Evolutionary conservation across 2,888 invertebrate genomes (phyloP).

Genomic region (Sarcophaga rosellei): DNA sequence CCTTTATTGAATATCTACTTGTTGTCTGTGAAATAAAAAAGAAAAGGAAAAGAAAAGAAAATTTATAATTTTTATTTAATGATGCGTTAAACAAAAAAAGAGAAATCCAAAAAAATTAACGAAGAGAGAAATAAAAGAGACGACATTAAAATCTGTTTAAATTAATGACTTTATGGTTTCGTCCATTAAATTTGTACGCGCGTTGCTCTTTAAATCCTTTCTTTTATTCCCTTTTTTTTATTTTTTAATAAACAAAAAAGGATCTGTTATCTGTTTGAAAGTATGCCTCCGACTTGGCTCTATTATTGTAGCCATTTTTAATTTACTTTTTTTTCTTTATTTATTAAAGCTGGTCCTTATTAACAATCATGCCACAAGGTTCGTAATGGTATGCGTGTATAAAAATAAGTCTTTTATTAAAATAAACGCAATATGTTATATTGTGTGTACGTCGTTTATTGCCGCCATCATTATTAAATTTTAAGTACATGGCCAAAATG

Average conservation of each 20-base stretch:
- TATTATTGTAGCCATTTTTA: constrained; percentile 9
- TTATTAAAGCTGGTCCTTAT: too few relatives aligned
- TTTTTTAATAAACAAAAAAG: not conserved
- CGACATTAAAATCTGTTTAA: constrained; percentile 38
- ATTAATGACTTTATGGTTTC: constrained; percentile 60
- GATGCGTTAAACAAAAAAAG: too few relatives aligned
- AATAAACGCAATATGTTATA: too few relatives aligned
- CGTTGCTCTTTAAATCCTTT: constrained; percentile 36
- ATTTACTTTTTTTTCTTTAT: not conserved
- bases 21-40: not conserved
- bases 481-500: too few relatives aligned
- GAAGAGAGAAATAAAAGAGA: not conserved
- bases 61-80: constrained; percentile 18
- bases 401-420: too few relatives aligned
- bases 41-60: constrained; percentile 7
- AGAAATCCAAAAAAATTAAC: too few relatives aligned
- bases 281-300: not conserved
- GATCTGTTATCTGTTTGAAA: not conserved
- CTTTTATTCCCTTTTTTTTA: not conserved
- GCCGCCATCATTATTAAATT: too few relatives aligned
- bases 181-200: constrained; percentile 47
- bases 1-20: not conserved
- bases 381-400: too few relatives aligned
- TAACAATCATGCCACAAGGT: too few relatives aligned
- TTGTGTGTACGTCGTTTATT: too few relatives aligned